A percentile compares a stretch with the other conserved stretches of the same genome.
Conservation (phyloP, 2,888 invertebrate genomes). For the Clistopyga incitator region DNA sequence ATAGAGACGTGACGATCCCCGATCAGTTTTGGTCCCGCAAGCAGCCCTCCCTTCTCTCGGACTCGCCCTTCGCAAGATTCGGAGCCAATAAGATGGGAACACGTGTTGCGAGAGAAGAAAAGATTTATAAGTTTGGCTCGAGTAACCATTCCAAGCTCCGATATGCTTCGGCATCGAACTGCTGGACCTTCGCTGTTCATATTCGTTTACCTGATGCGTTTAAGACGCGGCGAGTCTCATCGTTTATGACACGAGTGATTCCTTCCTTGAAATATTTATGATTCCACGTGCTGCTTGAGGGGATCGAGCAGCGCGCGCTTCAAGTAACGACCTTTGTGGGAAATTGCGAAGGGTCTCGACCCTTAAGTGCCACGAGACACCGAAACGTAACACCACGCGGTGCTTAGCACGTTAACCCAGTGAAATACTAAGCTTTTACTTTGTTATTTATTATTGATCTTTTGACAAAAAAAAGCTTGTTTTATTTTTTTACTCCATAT, state of each 20-base stretch:
- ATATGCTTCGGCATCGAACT: background rate
- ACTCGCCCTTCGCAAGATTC: constrained; percentile 13
- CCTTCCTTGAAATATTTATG: constrained; percentile 23
- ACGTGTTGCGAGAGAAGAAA: constrained; percentile 8
- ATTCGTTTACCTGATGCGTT: background rate
- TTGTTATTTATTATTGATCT: no score
- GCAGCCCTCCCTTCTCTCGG: background rate
- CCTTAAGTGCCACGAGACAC: constrained; percentile 2
- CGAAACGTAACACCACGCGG: background rate
- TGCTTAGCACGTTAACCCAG: background rate
- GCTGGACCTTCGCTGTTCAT: background rate
- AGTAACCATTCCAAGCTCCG: background rate
- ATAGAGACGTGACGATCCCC: constrained; percentile 59
- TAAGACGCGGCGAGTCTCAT: background rate
- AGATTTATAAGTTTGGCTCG: constrained; percentile 5
- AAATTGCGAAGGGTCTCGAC: background rate
- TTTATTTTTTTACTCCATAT: background rate
- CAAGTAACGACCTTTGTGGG: constrained; percentile 13
- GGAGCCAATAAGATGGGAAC: constrained; percentile 2
- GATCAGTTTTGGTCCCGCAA: constrained; percentile 6
- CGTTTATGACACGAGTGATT: constrained; percentile 14
- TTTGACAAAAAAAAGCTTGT: no score
- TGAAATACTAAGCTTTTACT: background rate
- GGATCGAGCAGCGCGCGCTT: constrained; percentile 12
- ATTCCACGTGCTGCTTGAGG: background rate